Evolutionary conservation across 2,797 vertebrate genomes (phyloP), one percentile per base, ranked within the genome.

Genomic region (Chlorospingus semifuscus): DNA sequence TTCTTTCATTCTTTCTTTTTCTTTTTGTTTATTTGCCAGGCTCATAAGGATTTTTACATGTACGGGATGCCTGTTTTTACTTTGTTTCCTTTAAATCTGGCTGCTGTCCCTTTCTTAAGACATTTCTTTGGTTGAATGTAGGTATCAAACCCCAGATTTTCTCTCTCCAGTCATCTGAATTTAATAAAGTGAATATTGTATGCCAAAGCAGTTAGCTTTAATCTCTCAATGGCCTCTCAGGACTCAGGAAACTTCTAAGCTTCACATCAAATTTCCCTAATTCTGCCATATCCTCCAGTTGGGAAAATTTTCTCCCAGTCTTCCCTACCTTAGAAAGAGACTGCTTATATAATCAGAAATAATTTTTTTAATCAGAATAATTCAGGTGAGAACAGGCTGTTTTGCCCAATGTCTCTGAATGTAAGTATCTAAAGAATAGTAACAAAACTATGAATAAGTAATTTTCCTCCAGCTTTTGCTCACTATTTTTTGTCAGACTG

Each of bases 241-340:
- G 69, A 85, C 52, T 91, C 37, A 79, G 59, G 66, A 83, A 87
- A 61, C 69, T 85, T 72, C 71, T 72, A 75, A 88, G 84, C 36
- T 86, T 93, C 69, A 53, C n/a, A 78, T 92, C 8, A 89, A 32
- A 90, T 93, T 94, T 94, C 81, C 84, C 56, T 92, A 91, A 93
- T 94, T 95, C 55, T 59, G 21, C 57, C 29, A 88, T 89, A 92
- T 95, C 42, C 39, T 91, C 55, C 36, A 64, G 16, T 0, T 79
- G 50, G 36, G 29, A 57, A 36, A 83, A 74, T 90, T 80, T 90
- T 89, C 53, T 60, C 61, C 77, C 70, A 42, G 15, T 69, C 23
- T 83, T 89, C n/a, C n/a, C 22, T 56, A 21, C 10, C 49, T 77
- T 71, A 77, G 50, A 64, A 80, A 83, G 17, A 87, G 20, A 57